Base-by-base conservation (phyloP, 2,888 invertebrate species). In the Drepana falcataria region DNA sequence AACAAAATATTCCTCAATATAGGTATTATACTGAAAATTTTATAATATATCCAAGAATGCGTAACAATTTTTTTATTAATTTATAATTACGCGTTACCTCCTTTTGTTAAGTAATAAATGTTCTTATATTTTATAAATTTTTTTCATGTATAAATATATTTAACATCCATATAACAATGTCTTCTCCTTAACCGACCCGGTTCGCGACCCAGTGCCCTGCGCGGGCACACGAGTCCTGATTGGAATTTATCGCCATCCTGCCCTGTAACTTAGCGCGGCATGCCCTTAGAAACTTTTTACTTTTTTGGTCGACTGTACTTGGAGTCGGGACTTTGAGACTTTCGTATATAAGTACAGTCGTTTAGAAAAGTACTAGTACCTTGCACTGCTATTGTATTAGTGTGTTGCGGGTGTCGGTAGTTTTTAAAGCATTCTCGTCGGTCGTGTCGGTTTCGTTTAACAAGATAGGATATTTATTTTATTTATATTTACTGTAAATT, bases 171-270 rank as follows among this genome's bases (percentile, higher is more conserved):
- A n/a, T 53, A 49, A 57, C 57, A 53, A 40, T 44, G 52, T 48
- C 58, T 59, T 59, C 57, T 54, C 65, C 77, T 81, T 82, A 81
- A 81, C 58, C 58, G 62, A 63, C 64, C 68, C 65, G 67, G 62
- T 60, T 64, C 62, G 64, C 83, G 87, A 85, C 85, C 87, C 67
- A 86, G 80, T 87, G 87, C 85, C 87, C 86, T 75, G 77, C 77
- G 68, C 68, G 61, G 67, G 63, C 70, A 66, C 66, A 61, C 70
- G 63, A 63, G 64, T 61, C 64, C 78, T 86, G 87, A 87, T 87
- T 84, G 87, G 84, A 84, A 87, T 87, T 87, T 87, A 88, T 87
- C 80, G 85, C 79, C 75, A 75, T 69, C 68, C 66, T 73, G 77
- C 77, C 71, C 75, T 77, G 77, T 75, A 77, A 77, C 76, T 78